Evolutionary conservation across 2,797 vertebrate genomes (phyloP).

Genomic region (Hoplostethus mediterraneus): DNA sequence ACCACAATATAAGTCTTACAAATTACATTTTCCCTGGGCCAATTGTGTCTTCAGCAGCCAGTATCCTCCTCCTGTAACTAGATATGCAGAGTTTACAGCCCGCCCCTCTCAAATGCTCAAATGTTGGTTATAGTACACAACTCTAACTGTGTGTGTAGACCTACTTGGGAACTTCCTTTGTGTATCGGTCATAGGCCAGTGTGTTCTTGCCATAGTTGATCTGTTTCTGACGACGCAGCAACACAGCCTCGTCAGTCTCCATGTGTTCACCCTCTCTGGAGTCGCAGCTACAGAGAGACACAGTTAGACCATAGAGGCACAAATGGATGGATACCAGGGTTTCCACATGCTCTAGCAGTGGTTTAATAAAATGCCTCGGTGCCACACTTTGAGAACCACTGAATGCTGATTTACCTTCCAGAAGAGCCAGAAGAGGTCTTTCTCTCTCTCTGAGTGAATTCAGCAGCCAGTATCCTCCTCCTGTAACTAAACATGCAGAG

Average conservation of each 20-base stretch:
- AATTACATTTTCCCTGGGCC: too few relatives aligned
- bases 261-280: conserved; percentile 90
- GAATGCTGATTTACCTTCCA: conserved; percentile 84
- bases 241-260: conserved; percentile 91
- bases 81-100: too few relatives aligned
- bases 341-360: too few relatives aligned
- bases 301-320: conserved; percentile 50
- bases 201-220: conserved; percentile 99
- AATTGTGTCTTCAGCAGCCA: too few relatives aligned
- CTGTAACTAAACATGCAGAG: conserved; percentile 87
- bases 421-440: conserved; percentile 91
- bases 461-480: conserved; percentile 91
- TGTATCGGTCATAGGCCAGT: conserved; percentile 94
- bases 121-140: too few relatives aligned
- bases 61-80: too few relatives aligned
- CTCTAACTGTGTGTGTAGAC: conserved; percentile 16
- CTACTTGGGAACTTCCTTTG: conserved; percentile 94
- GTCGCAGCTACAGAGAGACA: conserved; percentile 86
- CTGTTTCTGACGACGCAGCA: conserved; percentile 96
- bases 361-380: too few relatives aligned
- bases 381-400: too few relatives aligned
- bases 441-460: conserved; percentile 88
- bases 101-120: too few relatives aligned
- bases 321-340: conserved; percentile 67
- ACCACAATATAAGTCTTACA: too few relatives aligned